Evolutionary conservation across 2,113 vertebrate genomes (phyloP), one percentile per base, ranked within the genome.

Genomic region (Gadus macrocephalus): DNA sequence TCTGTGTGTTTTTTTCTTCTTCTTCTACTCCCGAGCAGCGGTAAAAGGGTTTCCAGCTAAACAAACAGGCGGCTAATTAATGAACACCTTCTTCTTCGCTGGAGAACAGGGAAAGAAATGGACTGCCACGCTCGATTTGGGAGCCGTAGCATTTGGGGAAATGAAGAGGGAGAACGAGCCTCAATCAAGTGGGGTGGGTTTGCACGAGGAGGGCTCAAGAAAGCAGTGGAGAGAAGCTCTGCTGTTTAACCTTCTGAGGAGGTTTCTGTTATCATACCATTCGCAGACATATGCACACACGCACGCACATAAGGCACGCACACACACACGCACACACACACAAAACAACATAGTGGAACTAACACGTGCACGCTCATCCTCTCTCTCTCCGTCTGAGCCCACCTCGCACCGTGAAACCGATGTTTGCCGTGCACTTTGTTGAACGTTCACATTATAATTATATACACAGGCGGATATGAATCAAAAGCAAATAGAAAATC

Each of bases 11-110:
- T 67, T 67, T 73, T 62, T 71, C 64, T 4, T 17, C 28, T 71
- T 25, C 14, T 77, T 78, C 67, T 70, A 49, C 61, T 82, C 20
- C 62, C 64, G 68, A 71, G 16, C 78, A 87, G 85, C 78, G 80
- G 77, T 82, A 87, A 25, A 25, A 88, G 82, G 67, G 74, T 71
- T 87, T 75, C 79, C 87, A 90, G 88, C 88, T 91, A 89, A 86
- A 86, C 78, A 89, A 89, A 90, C 83, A 90, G n/a, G 74, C 6
- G 75, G 70, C 76, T 83, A 88, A 89, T 88, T 86, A 90, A 88
- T 84, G 82, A 80, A 83, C 83, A 89, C 78, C 80, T 79, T 86
- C 81, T 62, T 78, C 78, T 82, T 87, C 77, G 76, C 4, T 35
- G 64, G 68, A 53, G 66, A 64, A 75, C 68, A 68, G 66, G 74